A percentile compares a stretch with the other conserved stretches of the same genome.
Conservation (phyloP, 2,797 vertebrate species). For the Chanos chanos region DNA sequence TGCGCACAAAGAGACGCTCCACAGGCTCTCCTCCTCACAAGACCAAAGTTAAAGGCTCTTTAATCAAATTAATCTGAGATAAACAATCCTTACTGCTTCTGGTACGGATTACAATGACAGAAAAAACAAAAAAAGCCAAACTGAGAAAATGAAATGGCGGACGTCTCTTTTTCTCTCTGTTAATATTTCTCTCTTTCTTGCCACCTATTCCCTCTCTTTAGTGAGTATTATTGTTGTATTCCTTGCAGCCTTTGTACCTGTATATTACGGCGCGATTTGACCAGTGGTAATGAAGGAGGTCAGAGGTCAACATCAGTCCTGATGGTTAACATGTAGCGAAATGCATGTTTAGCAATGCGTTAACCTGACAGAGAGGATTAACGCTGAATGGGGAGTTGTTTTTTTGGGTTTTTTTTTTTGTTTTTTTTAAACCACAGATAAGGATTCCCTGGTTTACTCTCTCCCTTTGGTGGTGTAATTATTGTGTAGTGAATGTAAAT, state of each 20-base stretch:
- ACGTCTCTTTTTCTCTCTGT: conserved; percentile 21
- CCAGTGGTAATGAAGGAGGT: no score
- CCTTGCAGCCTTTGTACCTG: no score
- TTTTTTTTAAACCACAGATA: conserved; percentile 7
- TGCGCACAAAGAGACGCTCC: conserved; percentile 64
- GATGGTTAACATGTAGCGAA: no score
- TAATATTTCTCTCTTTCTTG: conserved; percentile 18
- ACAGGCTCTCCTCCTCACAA: conserved; percentile 62
- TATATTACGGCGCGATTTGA: no score
- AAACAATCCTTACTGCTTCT: conserved; percentile 69
- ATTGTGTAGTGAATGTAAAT: conserved; percentile 32
- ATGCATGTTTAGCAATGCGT: neutral
- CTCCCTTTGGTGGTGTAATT: conserved; percentile 36
- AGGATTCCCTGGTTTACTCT: conserved; percentile 13
- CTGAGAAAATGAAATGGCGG: conserved; percentile 23
- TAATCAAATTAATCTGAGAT: conserved; percentile 75
- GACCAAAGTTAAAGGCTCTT: conserved; percentile 67
- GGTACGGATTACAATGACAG: conserved; percentile 68
- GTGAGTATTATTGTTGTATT: no score
- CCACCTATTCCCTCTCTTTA: neutral
- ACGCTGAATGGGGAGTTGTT: conserved; percentile 7
- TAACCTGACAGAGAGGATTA: conserved; percentile 1
- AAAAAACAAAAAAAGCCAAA: conserved; percentile 57
- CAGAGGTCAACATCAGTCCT: no score
- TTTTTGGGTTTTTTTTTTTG: neutral